A percentile compares a stretch with the other conserved stretches of the same genome.
Evolutionary conservation across 2,888 invertebrate genomes (phyloP).

Genomic region (Bombylius discolor): DNA sequence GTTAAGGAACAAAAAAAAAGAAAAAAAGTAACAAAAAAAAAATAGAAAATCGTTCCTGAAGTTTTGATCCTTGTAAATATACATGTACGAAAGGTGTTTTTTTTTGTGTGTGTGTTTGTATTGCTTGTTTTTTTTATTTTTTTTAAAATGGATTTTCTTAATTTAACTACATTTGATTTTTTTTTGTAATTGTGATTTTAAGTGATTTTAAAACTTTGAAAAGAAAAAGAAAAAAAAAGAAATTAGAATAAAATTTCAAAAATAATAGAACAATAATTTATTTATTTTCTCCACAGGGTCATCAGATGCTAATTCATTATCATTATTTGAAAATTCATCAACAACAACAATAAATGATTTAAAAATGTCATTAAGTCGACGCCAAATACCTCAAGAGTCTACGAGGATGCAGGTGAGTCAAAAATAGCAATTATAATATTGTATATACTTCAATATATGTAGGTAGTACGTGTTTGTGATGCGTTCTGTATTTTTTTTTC

Average conservation of each 20-base stretch:
- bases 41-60: not conserved
- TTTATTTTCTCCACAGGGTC: not conserved
- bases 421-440: not conserved
- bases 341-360: not conserved
- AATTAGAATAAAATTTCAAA: too few relatives aligned
- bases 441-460: too few relatives aligned
- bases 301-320: not conserved
- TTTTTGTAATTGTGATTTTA: too few relatives aligned
- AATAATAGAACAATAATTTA: too few relatives aligned
- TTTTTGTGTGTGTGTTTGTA: not conserved
- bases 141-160: not conserved
- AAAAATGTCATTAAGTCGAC: not conserved
- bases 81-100: not conserved
- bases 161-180: too few relatives aligned
- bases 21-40: not conserved
- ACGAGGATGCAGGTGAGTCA: not conserved
- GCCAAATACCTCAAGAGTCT: not conserved
- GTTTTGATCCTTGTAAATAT: not conserved
- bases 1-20: too few relatives aligned
- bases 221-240: too few relatives aligned
- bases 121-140: not conserved
- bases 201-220: too few relatives aligned
- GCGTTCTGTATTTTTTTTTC: too few relatives aligned
- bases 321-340: not conserved
- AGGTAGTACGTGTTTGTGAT: too few relatives aligned